A percentile compares a stretch with the other conserved stretches of the same genome.
Conservation (phyloP, 1,140 invertebrate species). For the Heliconius congener region DNA sequence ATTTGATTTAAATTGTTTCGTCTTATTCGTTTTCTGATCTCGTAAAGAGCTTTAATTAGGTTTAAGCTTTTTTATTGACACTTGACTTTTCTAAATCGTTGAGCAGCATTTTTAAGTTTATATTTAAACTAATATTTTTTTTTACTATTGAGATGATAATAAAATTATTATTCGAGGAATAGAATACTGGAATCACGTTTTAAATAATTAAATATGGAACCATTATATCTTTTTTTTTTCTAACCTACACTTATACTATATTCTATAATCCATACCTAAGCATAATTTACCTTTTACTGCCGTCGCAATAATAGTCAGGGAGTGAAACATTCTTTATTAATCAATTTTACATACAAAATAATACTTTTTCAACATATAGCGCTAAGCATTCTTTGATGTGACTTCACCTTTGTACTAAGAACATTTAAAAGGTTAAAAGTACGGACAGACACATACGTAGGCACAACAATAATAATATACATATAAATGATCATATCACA, state of each 20-base stretch:
- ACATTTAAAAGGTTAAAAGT: conserved; percentile 16
- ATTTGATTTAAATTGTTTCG: neutral
- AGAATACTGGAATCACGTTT: conserved; percentile 3
- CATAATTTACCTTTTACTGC: neutral
- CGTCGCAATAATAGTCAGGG: neutral
- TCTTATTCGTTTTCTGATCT: neutral
- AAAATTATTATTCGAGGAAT: neutral
- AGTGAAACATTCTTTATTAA: conserved; percentile 24
- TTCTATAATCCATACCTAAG: neutral
- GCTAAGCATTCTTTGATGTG: conserved; percentile 47
- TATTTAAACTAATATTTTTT: no score
- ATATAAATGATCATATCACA: neutral
- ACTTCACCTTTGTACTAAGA: conserved; percentile 60
- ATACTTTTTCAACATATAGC: conserved; percentile 63
- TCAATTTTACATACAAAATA: conserved; percentile 61
- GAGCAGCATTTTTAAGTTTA: no score
- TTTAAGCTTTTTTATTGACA: neutral
- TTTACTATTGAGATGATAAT: neutral
- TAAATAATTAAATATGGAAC: neutral
- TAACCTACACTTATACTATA: neutral
- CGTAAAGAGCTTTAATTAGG: neutral
- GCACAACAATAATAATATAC: conserved; percentile 11
- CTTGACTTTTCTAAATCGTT: neutral
- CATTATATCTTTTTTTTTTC: neutral
- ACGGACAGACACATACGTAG: neutral